These are phyloP conservation scores for Agelastica alni DNA, from an alignment of 2,888 invertebrate genomes.

Conservation along the genomic window DNA sequence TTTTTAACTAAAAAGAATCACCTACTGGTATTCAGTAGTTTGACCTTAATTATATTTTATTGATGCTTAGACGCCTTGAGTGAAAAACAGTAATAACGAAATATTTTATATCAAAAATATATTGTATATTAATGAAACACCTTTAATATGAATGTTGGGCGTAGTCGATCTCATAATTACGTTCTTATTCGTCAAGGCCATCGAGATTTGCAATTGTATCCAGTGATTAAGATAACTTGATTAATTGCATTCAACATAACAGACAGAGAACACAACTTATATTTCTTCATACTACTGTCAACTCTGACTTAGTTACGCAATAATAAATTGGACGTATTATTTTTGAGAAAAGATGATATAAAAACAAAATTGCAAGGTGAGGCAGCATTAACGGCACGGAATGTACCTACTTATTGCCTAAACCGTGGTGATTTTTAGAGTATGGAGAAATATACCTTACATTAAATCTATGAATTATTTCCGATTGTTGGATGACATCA, in stretches of 20 bases:
- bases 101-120: not conserved
- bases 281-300: slow-evolving; percentile 18
- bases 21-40: too few relatives aligned
- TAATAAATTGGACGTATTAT: slow-evolving; percentile 9
- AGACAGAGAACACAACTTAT: slow-evolving; percentile 18
- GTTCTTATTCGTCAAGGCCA: slow-evolving; percentile 38
- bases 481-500: too few relatives aligned
- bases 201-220: slow-evolving; percentile 24
- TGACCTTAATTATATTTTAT: too few relatives aligned
- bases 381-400: too few relatives aligned
- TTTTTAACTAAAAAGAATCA: too few relatives aligned
- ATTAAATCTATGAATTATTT: too few relatives aligned
- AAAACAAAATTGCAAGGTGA: too few relatives aligned
- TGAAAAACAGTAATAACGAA: not conserved
- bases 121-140: slow-evolving; percentile 10
- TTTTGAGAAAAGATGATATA: slow-evolving; percentile 6
- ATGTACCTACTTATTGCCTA: too few relatives aligned
- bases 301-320: slow-evolving; percentile 3
- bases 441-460: too few relatives aligned
- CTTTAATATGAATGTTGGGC: slow-evolving; percentile 33
- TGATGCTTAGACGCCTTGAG: not conserved
- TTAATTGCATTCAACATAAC: slow-evolving; percentile 24
- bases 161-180: slow-evolving; percentile 40
- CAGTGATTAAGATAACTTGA: slow-evolving; percentile 29
- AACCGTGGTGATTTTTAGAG: too few relatives aligned